Evolutionary conservation across 2,797 vertebrate genomes (phyloP).

Genomic region (Lacerta bilineata): DNA sequence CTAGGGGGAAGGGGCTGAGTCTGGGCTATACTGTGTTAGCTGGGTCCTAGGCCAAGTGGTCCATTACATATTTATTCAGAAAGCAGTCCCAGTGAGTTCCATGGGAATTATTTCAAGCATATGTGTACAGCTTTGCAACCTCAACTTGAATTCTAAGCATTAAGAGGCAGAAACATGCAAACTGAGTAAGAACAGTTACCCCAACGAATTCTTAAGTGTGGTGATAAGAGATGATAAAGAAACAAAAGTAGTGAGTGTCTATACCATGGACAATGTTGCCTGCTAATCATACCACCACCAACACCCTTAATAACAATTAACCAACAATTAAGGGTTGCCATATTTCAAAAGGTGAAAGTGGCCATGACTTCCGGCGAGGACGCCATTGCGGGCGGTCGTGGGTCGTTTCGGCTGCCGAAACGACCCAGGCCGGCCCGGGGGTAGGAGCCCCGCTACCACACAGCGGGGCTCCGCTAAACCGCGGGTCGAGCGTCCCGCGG

Average conservation of each 20-base stretch:
- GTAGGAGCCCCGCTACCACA: too few relatives aligned
- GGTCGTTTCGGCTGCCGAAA: too few relatives aligned
- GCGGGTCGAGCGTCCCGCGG: too few relatives aligned
- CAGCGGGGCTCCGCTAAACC: too few relatives aligned
- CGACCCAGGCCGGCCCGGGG: too few relatives aligned
- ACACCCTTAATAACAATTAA: not conserved
- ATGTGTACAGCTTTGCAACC: not conserved
- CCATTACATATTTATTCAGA: not conserved
- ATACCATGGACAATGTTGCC: not conserved
- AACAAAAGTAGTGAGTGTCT: not conserved
- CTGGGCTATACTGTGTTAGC: too few relatives aligned
- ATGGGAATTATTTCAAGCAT: not conserved
- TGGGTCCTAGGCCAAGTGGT: too few relatives aligned
- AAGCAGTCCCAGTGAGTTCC: not conserved
- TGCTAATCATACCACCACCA: not conserved
- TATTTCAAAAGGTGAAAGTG: too few relatives aligned
- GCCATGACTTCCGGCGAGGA: too few relatives aligned
- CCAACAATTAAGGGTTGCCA: too few relatives aligned
- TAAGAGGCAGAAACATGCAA: not conserved
- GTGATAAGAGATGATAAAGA: not conserved
- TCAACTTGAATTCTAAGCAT: not conserved
- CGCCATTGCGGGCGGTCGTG: too few relatives aligned
- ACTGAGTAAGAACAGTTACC: not conserved
- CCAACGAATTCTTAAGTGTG: not conserved
- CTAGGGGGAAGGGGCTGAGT: not conserved